Conservation (phyloP, 2,113 vertebrate genomes). For the Grus americana region DNA sequence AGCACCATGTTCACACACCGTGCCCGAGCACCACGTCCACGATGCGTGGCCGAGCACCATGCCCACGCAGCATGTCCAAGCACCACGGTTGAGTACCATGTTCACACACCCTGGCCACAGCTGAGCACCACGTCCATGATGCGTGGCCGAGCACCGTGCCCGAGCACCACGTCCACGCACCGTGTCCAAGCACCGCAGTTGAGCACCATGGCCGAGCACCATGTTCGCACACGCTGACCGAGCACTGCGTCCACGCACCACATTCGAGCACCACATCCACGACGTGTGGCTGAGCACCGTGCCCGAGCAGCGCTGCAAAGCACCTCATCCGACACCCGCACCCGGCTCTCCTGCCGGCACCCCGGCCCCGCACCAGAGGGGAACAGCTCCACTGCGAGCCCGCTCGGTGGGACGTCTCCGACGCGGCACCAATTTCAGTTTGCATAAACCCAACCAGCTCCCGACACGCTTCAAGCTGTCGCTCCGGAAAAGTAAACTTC, state of each 20-base stretch:
- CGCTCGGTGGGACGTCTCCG: background rate
- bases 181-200: background rate
- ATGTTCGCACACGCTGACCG: background rate
- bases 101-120: fast-evolving
- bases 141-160: background rate
- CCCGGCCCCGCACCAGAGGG: background rate
- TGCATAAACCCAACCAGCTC: slow-evolving; percentile 40
- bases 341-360: background rate
- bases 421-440: background rate
- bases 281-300: background rate
- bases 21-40: fast-evolving
- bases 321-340: background rate
- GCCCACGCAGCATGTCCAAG: background rate
- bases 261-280: too few species aligned
- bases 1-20: fast-evolving
- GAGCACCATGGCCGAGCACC: background rate
- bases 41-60: fast-evolving
- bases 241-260: background rate
- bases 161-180: background rate
- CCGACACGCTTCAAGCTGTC: slow-evolving; percentile 9
- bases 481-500: slow-evolving; percentile 36
- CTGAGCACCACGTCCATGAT: background rate
- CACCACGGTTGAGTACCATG: background rate
- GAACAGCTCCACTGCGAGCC: background rate
- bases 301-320: background rate